A percentile compares a stretch with the other conserved stretches of the same genome.
phyloP scores from a whole-genome alignment of 2,113 vertebrate genomes.

The Mesocricetus auratus region DNA sequence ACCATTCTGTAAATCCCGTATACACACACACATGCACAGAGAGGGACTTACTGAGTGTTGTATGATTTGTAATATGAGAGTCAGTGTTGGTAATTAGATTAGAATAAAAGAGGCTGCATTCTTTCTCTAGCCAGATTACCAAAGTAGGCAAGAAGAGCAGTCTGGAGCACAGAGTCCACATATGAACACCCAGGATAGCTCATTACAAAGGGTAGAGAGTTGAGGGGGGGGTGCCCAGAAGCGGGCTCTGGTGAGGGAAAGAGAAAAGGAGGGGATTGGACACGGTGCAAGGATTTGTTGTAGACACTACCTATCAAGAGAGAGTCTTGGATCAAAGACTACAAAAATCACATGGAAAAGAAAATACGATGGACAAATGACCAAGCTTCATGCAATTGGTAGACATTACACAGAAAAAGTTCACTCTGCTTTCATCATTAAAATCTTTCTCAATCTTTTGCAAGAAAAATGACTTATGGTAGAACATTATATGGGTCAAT shows the following conservation, averaged over 20 bases:
- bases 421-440: background rate
- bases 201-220: background rate
- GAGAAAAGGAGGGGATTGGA: background rate
- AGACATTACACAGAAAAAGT: constrained; percentile 4
- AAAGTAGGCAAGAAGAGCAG: background rate
- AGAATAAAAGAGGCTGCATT: background rate
- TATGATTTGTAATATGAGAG: background rate
- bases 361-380: background rate
- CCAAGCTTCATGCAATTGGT: background rate
- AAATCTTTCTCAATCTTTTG: constrained; percentile 33
- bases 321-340: background rate
- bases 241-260: background rate
- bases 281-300: background rate
- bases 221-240: too few relatives aligned
- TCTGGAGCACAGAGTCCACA: background rate
- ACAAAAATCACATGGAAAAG: background rate
- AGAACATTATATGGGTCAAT: background rate
- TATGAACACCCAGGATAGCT: background rate
- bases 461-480: constrained; percentile 39
- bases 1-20: background rate
- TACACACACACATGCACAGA: background rate
- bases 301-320: background rate
- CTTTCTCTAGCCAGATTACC: background rate
- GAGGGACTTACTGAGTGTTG: too few relatives aligned
- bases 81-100: background rate